Evolutionary conservation across 2,797 vertebrate genomes (phyloP).

Genomic region (Tarsius wallacei): DNA sequence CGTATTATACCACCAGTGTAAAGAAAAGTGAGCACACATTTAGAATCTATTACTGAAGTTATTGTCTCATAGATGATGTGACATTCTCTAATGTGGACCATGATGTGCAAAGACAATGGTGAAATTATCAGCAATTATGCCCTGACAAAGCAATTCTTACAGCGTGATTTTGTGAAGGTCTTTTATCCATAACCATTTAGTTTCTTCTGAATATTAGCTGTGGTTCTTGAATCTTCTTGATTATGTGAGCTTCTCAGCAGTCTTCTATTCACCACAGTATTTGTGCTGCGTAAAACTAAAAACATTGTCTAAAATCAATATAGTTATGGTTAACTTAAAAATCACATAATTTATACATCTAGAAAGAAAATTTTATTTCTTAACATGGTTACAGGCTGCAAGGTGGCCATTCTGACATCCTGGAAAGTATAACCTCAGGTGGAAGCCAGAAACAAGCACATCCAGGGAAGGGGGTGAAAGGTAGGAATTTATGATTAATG

Average conservation of each 20-base stretch:
- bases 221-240: not conserved
- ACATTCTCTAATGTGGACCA: not conserved
- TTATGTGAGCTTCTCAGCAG: not conserved
- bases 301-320: not conserved
- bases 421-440: not conserved
- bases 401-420: not conserved
- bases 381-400: not conserved
- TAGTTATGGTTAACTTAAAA: not conserved
- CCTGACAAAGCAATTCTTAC: not conserved
- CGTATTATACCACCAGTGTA: fast-evolving
- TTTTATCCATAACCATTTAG: not conserved
- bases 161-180: too few species aligned
- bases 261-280: not conserved
- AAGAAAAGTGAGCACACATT: not conserved
- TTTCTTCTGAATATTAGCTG: not conserved
- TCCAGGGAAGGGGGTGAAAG: not conserved
- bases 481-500: not conserved
- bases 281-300: not conserved
- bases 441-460: not conserved
- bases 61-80: too few species aligned
- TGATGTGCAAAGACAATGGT: not conserved
- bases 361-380: not conserved
- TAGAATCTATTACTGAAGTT: not conserved
- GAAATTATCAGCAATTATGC: fast-evolving
- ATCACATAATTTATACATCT: not conserved